Evolutionary conservation across 2,797 vertebrate species (phyloP), one percentile per base, ranked within the genome.

Genomic region (Epinephelus awoara): DNA sequence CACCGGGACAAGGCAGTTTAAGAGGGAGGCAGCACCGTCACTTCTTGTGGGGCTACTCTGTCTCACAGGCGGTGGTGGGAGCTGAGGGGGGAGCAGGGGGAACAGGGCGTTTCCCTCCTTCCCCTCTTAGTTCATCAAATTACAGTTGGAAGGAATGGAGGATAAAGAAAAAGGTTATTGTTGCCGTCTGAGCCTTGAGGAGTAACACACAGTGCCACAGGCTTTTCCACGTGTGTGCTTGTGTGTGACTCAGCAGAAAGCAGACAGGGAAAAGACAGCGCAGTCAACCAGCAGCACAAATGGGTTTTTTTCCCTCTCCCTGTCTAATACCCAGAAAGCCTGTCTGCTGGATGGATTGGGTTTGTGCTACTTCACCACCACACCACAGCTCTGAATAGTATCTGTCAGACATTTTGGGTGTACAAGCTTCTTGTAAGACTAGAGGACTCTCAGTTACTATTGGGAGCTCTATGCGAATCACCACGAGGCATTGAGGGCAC

Each of bases 301-400:
- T 42, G 40, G 11, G 40, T 10, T 19, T 63, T 57, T 64, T 57
- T 21, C 27, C 13, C 6, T 68, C 57, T 58, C 72, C 34, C 73
- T 51, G 54, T 65, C 59, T 89, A 88, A 91, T 85, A 84, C 80
- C 83, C 86, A 80, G 67, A 89, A 91, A 91, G 84, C 88, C 85
- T 82, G 88, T 89, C 86, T 88, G 78, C 80, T 89, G 89, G 81
- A 83, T 75, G 88, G 83, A 88, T 88, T 87, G 74, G 19, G 27
- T 74, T 57, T 78, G 74, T 58, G 64, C 86, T 80, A 84, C 74
- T 69, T 85, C 75, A 73, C 68, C 83, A 84, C 64, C 40, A 83
- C 87, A 75, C 50, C 76, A 85, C 72, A 83, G 75, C 70, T 84
- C 49, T 49, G 47, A 84, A 67, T 54, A 69, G 29, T 19, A 70